phyloP scores from a whole-genome alignment of 2,797 vertebrate genomes.

The Danio aesculapii region DNA sequence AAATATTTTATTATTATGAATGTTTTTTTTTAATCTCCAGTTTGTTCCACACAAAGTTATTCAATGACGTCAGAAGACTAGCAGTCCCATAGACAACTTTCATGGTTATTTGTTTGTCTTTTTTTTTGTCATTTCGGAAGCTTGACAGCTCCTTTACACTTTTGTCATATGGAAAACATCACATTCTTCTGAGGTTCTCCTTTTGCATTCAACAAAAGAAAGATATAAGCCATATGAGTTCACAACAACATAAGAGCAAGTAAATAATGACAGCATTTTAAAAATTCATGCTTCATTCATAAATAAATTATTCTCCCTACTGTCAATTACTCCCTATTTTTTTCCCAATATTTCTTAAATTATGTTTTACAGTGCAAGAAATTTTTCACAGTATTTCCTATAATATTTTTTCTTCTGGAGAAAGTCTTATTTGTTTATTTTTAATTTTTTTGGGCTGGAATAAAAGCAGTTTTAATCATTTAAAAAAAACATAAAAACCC shows the following conservation, averaged over 20 bases:
- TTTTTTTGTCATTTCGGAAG: background rate
- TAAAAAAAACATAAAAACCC: no score
- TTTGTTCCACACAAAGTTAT: background rate
- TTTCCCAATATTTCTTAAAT: no score
- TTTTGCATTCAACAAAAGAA: background rate
- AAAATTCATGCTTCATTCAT: conserved; percentile 59
- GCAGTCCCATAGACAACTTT: background rate
- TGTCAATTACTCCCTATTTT: no score
- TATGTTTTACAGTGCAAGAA: no score
- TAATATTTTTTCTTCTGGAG: no score
- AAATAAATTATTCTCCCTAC: background rate
- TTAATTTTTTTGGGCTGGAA: no score
- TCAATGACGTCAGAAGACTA: background rate
- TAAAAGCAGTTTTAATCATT: no score
- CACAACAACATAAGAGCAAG: background rate
- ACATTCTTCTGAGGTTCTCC: background rate
- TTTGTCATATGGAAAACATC: background rate
- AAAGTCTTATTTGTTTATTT: no score
- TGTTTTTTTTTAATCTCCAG: no score
- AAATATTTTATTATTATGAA: no score
- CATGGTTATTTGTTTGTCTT: background rate
- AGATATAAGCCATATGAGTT: background rate
- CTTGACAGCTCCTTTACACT: background rate
- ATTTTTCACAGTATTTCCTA: no score
- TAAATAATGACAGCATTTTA: conserved; percentile 10